Evolutionary conservation across 1,140 invertebrate genomes (phyloP), one percentile per base, ranked within the genome.

Genomic region (Camponotus vicinus): DNA sequence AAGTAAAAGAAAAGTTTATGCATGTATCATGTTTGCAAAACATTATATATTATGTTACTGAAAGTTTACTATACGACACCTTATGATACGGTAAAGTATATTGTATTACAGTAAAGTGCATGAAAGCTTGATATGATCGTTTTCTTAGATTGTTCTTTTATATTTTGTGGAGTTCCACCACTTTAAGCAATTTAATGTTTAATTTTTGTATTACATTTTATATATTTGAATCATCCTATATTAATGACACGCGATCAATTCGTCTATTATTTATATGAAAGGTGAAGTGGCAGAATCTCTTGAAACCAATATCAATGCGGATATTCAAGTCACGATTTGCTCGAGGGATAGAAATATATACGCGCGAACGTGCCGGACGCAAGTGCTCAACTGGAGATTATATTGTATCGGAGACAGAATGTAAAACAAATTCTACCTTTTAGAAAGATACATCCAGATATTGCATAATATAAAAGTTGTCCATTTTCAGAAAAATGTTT

Each of bases 281-380:
- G n/a, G 34, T 37, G 18, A 13, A 45, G 4, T 32, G 5, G n/a
- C 3, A 42, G 18, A 27, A 64, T 64, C 45, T 11, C 13, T 34
- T 11, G 18, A 11, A 15, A 11, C 40, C 5, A 78, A 78, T 55
- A 57, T 80, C 34, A n/a, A 34, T 18, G 21, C 37, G 4, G 52
- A 55, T 64, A 80, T 80, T 69, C 77, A 8, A 80, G 77, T 80
- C 77, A 80, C 49, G 77, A 79, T 67, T 49, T n/a, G 11, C 27
- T 40, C 32, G 32, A 66, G 61, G 13, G 13, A 9, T 4, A 52
- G 18, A 67, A 75, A 75, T 9, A 37, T 57, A 75, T 27, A 27
- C 34, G 15, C n/a, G 13, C 45, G 77, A 27, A 69, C 77, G 63
- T 80, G 63, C 64, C 45, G 34, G 34, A 40, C 45, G 5, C 40